phyloP scores from a whole-genome alignment of 2,888 invertebrate genomes.

The Alentia gelatinosa region DNA sequence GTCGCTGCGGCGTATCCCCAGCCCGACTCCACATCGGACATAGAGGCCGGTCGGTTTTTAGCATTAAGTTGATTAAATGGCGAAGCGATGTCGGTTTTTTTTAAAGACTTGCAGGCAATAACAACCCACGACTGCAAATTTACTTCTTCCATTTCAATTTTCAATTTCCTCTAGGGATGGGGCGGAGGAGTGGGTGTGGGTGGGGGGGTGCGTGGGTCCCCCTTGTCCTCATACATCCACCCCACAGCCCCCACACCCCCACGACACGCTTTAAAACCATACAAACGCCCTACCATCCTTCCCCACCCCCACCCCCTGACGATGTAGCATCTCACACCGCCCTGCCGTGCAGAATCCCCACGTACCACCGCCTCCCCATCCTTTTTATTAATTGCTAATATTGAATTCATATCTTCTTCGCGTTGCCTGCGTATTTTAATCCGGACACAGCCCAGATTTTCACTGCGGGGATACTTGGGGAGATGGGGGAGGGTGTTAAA shows the following conservation, averaged over 20 bases:
- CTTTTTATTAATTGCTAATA: conserved; percentile 4
- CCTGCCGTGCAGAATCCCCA: background rate
- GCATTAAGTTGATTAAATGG: conserved; percentile 2
- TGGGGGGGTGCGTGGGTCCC: background rate
- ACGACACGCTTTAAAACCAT: no score
- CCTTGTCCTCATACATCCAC: background rate
- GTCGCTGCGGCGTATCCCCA: background rate
- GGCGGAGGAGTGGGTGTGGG: background rate
- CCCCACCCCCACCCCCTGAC: background rate
- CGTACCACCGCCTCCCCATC: background rate
- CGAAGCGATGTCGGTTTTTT: background rate
- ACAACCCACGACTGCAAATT: background rate
- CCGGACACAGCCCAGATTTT: background rate
- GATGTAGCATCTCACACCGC: no score
- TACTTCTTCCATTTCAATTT: conserved; percentile 26
- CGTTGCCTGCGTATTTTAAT: background rate
- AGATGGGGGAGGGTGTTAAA: no score
- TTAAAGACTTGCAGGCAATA: background rate
- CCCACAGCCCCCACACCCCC: background rate
- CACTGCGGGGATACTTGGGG: no score
- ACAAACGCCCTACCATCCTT: no score
- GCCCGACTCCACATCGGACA: background rate
- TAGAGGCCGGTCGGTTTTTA: background rate
- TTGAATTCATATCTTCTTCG: background rate
- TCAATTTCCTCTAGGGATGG: background rate